phyloP scores from a whole-genome alignment of 1,140 invertebrate species.

The Hypothenemus hampei region DNA sequence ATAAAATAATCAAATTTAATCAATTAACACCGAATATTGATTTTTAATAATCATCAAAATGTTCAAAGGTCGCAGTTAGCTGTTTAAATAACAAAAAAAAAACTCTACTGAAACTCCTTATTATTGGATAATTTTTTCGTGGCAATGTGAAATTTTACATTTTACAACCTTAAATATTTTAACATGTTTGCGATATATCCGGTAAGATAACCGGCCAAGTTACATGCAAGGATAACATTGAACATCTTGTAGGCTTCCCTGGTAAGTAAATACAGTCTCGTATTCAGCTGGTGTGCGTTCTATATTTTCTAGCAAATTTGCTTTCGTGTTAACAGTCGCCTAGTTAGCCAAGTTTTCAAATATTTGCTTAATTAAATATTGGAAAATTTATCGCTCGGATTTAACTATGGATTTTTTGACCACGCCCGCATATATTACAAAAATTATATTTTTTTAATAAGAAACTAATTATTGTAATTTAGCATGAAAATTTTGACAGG shows the following conservation, averaged over 20 bases:
- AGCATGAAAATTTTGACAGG: too few relatives aligned
- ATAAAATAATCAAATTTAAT: too few relatives aligned
- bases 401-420: not conserved
- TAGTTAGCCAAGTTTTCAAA: conserved; percentile 9
- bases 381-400: conserved; percentile 17
- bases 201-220: not conserved
- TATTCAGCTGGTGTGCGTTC: conserved; percentile 7
- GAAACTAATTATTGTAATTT: too few relatives aligned
- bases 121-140: too few relatives aligned
- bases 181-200: conserved; percentile 9
- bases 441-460: too few relatives aligned
- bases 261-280: conserved; percentile 6
- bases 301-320: conserved; percentile 18
- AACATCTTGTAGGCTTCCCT: conserved; percentile 11
- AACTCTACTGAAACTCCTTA: too few relatives aligned
- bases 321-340: conserved; percentile 1
- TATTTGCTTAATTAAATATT: conserved; percentile 9
- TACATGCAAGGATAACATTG: not conserved
- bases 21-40: too few relatives aligned
- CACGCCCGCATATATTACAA: too few relatives aligned
- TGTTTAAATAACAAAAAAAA: too few relatives aligned
- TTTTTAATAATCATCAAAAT: too few relatives aligned
- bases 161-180: conserved; percentile 3
- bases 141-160: too few relatives aligned
- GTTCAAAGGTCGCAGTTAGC: too few relatives aligned